Conservation (phyloP, 2,797 vertebrate genomes). For the Chelon auratus region DNA sequence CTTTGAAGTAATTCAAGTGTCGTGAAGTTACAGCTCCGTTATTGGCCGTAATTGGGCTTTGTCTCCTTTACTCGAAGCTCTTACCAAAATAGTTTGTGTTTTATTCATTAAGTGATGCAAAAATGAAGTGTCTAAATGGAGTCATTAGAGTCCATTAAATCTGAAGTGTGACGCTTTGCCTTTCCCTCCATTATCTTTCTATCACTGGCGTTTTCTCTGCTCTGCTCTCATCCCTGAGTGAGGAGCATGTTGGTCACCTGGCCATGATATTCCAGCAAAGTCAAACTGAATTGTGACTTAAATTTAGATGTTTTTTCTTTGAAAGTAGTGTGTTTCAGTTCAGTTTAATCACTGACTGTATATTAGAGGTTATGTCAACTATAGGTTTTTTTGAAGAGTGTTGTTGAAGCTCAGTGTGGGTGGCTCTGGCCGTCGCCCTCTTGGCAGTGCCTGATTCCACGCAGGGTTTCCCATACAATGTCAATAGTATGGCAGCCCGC, state of each 20-base stretch:
- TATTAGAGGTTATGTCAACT: too few species aligned
- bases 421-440: too few species aligned
- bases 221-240: slow-evolving; percentile 19
- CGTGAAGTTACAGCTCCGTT: slow-evolving; percentile 62
- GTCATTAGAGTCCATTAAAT: slow-evolving; percentile 76
- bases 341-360: too few species aligned
- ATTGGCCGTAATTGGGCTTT: slow-evolving; percentile 61
- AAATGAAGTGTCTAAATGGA: slow-evolving; percentile 75
- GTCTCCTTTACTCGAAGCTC: slow-evolving; percentile 58
- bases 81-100: slow-evolving; percentile 74
- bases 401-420: too few species aligned
- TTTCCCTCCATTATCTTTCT: slow-evolving; percentile 54
- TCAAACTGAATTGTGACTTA: too few species aligned
- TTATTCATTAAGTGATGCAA: slow-evolving; percentile 59
- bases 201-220: slow-evolving; percentile 31
- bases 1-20: slow-evolving; percentile 63
- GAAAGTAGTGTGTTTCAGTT: too few species aligned
- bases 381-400: too few species aligned
- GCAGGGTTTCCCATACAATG: too few species aligned
- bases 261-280: slow-evolving; percentile 9
- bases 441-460: too few species aligned
- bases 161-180: slow-evolving; percentile 64
- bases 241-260: slow-evolving; percentile 13
- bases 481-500: too few species aligned
- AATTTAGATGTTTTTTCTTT: too few species aligned